Evolutionary conservation across 1,140 invertebrate species (phyloP).

Genomic region (Orius laevigatus): DNA sequence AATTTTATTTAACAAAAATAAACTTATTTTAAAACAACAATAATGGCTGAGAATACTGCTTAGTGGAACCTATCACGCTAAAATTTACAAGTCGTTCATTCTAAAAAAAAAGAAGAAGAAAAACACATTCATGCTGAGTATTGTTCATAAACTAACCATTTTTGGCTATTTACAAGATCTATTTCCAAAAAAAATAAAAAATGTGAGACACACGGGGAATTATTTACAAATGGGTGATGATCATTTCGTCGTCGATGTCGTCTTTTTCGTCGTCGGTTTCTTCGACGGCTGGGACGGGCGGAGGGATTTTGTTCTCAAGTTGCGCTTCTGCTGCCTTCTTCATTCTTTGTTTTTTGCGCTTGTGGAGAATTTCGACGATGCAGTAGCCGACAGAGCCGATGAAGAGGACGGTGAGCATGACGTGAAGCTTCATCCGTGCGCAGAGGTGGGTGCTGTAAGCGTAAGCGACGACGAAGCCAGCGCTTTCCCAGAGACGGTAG

Average conservation of each 20-base stretch:
- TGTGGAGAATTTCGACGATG: constrained; percentile 64
- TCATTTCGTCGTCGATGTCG: constrained; percentile 69
- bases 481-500: constrained; percentile 85
- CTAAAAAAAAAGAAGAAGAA: too few species aligned
- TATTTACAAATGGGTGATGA: constrained; percentile 56
- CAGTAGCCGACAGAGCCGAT: constrained; percentile 66
- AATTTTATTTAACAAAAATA: too few species aligned
- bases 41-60: too few species aligned
- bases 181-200: not conserved
- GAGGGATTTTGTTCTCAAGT: constrained; percentile 28
- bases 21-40: too few species aligned
- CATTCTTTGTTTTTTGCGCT: constrained; percentile 47
- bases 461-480: constrained; percentile 84
- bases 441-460: constrained; percentile 74
- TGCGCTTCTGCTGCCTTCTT: constrained; percentile 49
- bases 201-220: not conserved
- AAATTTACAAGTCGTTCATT: too few species aligned
- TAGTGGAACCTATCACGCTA: too few species aligned
- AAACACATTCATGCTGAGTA: too few species aligned
- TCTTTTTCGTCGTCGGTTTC: constrained; percentile 68
- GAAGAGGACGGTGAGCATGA: constrained; percentile 62
- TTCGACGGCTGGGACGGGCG: constrained; percentile 31
- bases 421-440: constrained; percentile 77
- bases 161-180: too few species aligned
- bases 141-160: too few species aligned